Percentiles rank a stretch among this genome's conserved stretches.
These are phyloP conservation scores for Ibycter americanus DNA, from an alignment of 2,797 vertebrate genomes.

Conservation along the genomic window DNA sequence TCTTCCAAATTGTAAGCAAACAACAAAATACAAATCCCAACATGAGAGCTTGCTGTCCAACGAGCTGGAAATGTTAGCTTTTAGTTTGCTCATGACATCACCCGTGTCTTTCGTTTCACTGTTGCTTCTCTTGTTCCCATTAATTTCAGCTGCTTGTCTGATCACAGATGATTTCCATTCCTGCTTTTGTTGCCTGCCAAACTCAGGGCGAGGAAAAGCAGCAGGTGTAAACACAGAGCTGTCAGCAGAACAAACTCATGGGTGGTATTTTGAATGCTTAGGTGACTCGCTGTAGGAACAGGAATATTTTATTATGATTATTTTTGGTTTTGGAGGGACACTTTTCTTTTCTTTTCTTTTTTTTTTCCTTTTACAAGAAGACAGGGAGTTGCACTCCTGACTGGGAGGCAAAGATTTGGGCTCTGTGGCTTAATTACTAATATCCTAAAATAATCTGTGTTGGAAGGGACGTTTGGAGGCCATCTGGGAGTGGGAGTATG, in stretches of 20 bases:
- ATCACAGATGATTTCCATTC: background rate
- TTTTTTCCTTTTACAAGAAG: background rate
- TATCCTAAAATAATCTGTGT: background rate
- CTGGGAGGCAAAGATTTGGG: background rate
- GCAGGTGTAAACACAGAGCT: constrained; percentile 4
- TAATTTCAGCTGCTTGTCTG: background rate
- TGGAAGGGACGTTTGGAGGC: background rate
- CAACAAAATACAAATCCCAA: background rate
- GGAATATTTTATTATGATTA: background rate
- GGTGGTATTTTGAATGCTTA: background rate
- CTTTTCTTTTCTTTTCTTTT: background rate
- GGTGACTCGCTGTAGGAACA: background rate
- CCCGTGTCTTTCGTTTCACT: background rate
- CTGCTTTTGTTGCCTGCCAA: background rate
- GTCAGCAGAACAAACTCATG: background rate
- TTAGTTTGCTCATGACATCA: background rate
- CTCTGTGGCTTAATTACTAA: background rate
- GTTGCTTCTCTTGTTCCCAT: background rate
- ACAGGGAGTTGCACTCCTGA: background rate
- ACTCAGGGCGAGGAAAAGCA: background rate
- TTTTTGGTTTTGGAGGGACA: background rate
- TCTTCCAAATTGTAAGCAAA: background rate
- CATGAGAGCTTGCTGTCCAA: background rate
- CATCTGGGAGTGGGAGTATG: constrained; percentile 24
- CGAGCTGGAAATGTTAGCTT: background rate